These are phyloP conservation scores for Sinocyclocheilus grahami DNA, from an alignment of 2,113 vertebrate genomes.

Conservation along the genomic window DNA sequence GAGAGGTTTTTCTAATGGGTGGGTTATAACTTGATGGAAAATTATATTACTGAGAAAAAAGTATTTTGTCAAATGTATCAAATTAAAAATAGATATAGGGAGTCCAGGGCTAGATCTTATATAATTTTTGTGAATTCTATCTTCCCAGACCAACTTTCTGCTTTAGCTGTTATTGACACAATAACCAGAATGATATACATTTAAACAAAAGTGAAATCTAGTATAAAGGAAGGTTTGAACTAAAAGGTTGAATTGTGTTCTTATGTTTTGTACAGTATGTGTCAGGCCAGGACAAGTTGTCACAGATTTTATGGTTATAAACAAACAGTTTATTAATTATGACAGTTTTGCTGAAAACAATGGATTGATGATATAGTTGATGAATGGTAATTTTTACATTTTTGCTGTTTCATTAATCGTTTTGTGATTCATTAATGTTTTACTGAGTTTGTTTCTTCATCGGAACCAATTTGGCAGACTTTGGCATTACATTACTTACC, in stretches of 20 bases:
- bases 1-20: background rate
- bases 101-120: background rate
- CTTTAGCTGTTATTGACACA: background rate
- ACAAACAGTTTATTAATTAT: no score
- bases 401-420: no score
- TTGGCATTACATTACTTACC: no score
- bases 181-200: no score
- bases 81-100: background rate
- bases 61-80: background rate
- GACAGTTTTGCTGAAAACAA: no score
- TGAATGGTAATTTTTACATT: no score
- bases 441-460: no score
- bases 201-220: background rate
- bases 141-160: background rate
- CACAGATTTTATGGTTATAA: no score
- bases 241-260: background rate
- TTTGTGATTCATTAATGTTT: no score
- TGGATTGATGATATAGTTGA: no score
- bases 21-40: background rate
- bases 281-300: background rate
- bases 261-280: background rate
- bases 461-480: no score
- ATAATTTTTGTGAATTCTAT: background rate
- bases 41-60: background rate
- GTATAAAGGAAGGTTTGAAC: no score